Conservation (phyloP, 2,113 vertebrate genomes). For the Vulpes vulpes region DNA sequence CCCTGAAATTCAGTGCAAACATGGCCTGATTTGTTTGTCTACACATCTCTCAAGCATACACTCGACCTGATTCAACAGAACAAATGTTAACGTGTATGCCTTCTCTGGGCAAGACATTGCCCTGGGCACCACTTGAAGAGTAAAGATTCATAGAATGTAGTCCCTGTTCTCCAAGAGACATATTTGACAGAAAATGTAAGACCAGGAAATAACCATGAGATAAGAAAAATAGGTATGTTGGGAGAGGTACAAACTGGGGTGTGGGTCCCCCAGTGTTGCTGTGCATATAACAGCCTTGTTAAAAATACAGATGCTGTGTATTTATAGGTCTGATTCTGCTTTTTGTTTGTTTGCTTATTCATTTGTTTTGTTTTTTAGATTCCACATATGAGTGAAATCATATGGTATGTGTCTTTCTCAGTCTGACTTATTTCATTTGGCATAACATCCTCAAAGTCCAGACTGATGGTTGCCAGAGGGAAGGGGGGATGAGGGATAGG, state of each 20-base stretch:
- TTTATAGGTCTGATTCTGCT: background rate
- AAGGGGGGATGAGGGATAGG: background rate
- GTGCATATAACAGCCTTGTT: background rate
- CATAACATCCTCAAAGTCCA: background rate
- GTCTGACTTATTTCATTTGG: background rate
- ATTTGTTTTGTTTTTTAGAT: background rate
- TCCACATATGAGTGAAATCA: background rate
- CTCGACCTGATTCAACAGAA: background rate
- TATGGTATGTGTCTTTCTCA: background rate
- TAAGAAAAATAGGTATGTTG: background rate
- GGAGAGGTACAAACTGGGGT: background rate
- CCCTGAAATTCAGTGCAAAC: constrained; percentile 12
- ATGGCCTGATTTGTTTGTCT: background rate
- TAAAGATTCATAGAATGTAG: background rate
- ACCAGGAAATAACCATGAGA: background rate
- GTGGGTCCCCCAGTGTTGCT: background rate
- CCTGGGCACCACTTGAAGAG: background rate
- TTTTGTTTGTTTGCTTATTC: background rate
- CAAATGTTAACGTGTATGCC: background rate
- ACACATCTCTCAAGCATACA: background rate
- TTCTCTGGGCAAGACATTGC: background rate
- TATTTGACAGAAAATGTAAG: background rate
- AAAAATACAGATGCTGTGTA: background rate
- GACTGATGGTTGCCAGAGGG: background rate
- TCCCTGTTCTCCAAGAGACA: background rate